Percentiles rank a stretch among this genome's conserved stretches.
Conservation (phyloP, 2,888 invertebrate genomes). For the Harpagoxenus sublaevis region DNA sequence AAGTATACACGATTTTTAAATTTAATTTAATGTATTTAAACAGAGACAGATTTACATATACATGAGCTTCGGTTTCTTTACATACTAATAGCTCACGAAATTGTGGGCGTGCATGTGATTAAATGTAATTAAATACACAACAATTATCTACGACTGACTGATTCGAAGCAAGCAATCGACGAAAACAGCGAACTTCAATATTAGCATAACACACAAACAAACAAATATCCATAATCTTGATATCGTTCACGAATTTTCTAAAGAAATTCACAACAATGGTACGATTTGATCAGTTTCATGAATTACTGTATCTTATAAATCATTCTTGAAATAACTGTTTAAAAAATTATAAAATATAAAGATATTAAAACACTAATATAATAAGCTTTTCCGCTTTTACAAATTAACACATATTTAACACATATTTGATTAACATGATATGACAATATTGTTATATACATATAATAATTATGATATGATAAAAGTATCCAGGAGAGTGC, state of each 20-base stretch:
- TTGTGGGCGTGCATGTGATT: background rate
- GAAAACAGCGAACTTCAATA: background rate
- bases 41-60: background rate
- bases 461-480: conserved; percentile 1
- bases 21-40: background rate
- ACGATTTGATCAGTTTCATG: background rate
- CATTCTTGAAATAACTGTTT: background rate
- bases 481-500: background rate
- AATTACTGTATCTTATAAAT: background rate
- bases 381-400: background rate
- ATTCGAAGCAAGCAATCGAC: background rate
- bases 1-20: background rate
- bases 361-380: background rate
- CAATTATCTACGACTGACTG: background rate
- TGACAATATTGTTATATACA: background rate
- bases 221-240: background rate
- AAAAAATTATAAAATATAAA: background rate
- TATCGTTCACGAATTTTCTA: background rate
- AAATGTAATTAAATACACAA: background rate
- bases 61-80: background rate
- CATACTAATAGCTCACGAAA: background rate
- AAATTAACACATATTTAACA: background rate
- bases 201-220: background rate
- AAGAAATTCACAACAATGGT: background rate
- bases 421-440: too few species aligned